Base-by-base conservation (phyloP, 2,113 vertebrate species). In the Coracopsis vasa region DNA sequence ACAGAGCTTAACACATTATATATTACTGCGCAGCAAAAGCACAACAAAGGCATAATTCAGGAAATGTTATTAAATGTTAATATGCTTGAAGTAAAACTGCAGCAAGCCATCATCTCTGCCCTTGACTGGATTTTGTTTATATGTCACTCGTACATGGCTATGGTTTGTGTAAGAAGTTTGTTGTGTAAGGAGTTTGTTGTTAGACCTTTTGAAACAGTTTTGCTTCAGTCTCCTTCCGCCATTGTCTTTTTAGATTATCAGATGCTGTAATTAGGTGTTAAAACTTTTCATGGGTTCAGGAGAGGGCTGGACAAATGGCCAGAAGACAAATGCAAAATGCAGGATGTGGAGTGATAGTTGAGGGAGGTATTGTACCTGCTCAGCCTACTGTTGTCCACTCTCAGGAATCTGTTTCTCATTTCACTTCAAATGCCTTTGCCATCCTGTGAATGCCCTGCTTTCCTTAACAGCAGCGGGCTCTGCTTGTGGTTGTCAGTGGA, bases 1-100 rank as follows among this genome's bases (percentile, higher is more conserved):
- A 73, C 0, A 2, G 65, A 85, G 53, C 50, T 86, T 80, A 78
- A 47, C 47, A 23, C n/a, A 39, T 81, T 82, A 37, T 25, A 19
- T 64, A 53, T 53, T 73, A 21, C 44, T 65, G 31, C 35, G 9
- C 16, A 78, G 20, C 70, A 69, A 78, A 81, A 48, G n/a, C 17
- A 35, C 41, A 69, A 64, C 65, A 82, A 80, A 80, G 48, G 31
- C 42, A 31, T 54, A 48, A 79, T 73, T 86, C 65, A 86, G 61
- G 39, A 91, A 81, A 69, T 25, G n/a, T 69, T 88, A 88, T 64
- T 81, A 69, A 64, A 72, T 81, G 27, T 69, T 88, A 69, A 73
- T 60, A 60, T 48, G 44, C 44, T 82, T 89, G 80, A 81, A 81
- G 28, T 39, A 53, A 64, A 73, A 73, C 75, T 64, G 28, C 75